Percentiles rank a stretch among this genome's conserved stretches.
These are phyloP conservation scores for Cheilosia variabilis DNA, from an alignment of 2,888 invertebrate species.

Conservation along the genomic window DNA sequence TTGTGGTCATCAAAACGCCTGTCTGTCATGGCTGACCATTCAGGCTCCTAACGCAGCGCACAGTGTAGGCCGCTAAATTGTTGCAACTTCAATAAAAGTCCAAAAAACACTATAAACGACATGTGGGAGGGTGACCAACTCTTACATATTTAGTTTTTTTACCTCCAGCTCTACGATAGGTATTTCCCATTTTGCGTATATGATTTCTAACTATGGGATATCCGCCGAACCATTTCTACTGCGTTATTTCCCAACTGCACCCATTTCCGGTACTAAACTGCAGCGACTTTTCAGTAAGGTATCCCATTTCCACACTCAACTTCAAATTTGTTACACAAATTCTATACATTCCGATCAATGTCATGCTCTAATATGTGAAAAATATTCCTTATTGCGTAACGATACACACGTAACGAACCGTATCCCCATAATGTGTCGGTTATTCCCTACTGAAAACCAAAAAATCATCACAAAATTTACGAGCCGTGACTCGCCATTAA, in stretches of 20 bases:
- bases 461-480: conserved; percentile 46
- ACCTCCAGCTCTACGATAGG: too few relatives aligned
- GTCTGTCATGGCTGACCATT: too few relatives aligned
- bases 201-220: too few relatives aligned
- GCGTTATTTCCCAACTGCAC: not conserved
- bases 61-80: too few relatives aligned
- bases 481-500: conserved; percentile 38
- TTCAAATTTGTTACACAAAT: not conserved
- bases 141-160: too few relatives aligned
- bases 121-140: too few relatives aligned
- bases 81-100: too few relatives aligned
- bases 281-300: not conserved
- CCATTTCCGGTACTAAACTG: not conserved
- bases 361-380: not conserved
- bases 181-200: too few relatives aligned
- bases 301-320: not conserved
- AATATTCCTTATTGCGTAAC: conserved; percentile 1
- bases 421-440: conserved; percentile 36
- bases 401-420: conserved; percentile 27
- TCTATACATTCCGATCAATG: not conserved
- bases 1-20: too few relatives aligned
- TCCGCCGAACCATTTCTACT: too few relatives aligned
- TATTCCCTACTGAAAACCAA: conserved; percentile 11
- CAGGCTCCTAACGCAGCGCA: too few relatives aligned
- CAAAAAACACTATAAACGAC: too few relatives aligned